Conservation (phyloP, 1,140 invertebrate species). For the Homalodisca vitripennis region DNA sequence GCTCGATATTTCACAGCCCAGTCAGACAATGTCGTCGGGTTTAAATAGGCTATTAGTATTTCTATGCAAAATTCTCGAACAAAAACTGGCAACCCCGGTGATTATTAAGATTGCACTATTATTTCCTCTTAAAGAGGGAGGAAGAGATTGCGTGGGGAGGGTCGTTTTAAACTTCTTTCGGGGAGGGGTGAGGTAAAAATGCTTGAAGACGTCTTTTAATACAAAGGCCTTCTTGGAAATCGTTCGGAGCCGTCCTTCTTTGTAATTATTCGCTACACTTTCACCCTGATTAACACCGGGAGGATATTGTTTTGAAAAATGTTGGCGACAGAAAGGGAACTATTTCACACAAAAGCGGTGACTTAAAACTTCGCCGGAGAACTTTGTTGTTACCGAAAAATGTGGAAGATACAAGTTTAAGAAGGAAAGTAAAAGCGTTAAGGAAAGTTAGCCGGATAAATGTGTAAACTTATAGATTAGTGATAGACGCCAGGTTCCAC, state of each 20-base stretch:
- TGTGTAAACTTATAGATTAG: conserved; percentile 25
- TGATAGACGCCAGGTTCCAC: neutral
- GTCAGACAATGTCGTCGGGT: conserved; percentile 21
- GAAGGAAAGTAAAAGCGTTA: neutral
- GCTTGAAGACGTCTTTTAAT: conserved; percentile 33
- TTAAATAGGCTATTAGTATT: conserved; percentile 37
- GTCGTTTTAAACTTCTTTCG: neutral
- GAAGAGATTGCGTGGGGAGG: conserved; percentile 26
- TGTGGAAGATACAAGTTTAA: neutral
- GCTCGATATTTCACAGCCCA: conserved; percentile 32
- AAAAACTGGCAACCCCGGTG: conserved; percentile 29
- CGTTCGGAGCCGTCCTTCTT: conserved; percentile 14
- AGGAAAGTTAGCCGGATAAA: conserved; percentile 1
- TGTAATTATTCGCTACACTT: conserved; percentile 34
- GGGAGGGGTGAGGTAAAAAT: conserved; percentile 34
- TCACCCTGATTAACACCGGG: conserved; percentile 32
- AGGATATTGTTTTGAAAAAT: conserved; percentile 4
- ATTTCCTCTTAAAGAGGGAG: conserved; percentile 31
- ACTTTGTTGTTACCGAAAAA: conserved; percentile 22
- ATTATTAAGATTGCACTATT: conserved; percentile 35
- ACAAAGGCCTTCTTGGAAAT: conserved; percentile 31
- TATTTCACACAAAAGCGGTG: neutral
- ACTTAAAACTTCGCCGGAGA: neutral
- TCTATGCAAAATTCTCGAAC: conserved; percentile 35
- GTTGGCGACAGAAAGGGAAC: conserved; percentile 12